These are phyloP conservation scores for Barbus barbus DNA, from an alignment of 2,113 vertebrate species.

Conservation along the genomic window DNA sequence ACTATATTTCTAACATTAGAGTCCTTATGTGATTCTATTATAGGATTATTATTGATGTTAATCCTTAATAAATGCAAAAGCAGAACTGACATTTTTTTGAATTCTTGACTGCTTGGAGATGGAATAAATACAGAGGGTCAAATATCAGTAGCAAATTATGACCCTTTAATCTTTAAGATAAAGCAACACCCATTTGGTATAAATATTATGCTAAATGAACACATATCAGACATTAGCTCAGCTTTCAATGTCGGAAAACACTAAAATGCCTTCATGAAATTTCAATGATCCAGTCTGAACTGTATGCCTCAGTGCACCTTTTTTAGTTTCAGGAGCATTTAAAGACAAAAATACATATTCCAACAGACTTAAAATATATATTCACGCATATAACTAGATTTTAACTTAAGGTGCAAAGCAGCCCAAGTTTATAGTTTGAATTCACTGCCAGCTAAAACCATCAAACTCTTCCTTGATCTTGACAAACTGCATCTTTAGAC, in stretches of 20 bases:
- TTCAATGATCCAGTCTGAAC: not conserved
- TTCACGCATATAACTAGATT: not conserved
- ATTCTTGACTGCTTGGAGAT: not conserved
- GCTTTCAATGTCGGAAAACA: not conserved
- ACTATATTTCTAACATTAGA: not conserved
- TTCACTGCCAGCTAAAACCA: too few relatives aligned
- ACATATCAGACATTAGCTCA: not conserved
- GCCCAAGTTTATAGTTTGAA: too few relatives aligned
- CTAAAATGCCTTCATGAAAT: conserved; percentile 26
- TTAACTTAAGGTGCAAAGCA: not conserved
- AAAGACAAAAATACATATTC: not conserved
- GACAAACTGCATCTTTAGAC: not conserved
- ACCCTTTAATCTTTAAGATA: not conserved
- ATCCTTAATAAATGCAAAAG: not conserved
- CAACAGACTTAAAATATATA: not conserved
- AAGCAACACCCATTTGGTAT: not conserved
- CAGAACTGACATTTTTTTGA: not conserved
- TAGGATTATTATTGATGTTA: not conserved
- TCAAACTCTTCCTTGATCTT: too few relatives aligned
- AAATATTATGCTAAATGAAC: too few relatives aligned
- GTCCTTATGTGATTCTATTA: not conserved
- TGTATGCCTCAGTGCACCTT: not conserved
- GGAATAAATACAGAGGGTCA: not conserved
- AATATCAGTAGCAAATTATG: not conserved
- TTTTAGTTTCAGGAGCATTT: conserved; percentile 9